A percentile compares a stretch with the other conserved stretches of the same genome.
Conservation (phyloP, 2,113 vertebrate genomes). For the Myiagra hebetior region DNA sequence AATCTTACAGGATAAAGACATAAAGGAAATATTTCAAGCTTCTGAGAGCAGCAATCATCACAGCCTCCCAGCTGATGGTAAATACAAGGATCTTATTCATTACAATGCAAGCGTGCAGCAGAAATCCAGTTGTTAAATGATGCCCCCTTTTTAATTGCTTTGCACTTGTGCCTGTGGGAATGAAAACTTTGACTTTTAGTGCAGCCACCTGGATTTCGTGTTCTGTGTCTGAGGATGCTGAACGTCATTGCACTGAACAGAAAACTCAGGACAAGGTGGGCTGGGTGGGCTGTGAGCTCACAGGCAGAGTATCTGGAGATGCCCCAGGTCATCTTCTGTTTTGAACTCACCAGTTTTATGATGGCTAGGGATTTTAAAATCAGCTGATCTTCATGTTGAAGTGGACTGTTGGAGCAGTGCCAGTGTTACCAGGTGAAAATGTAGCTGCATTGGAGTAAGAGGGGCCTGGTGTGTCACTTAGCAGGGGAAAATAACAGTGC, state of each 20-base stretch:
- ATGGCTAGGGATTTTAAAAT: background rate
- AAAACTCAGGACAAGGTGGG: background rate
- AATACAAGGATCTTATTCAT: background rate
- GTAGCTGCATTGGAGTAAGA: background rate
- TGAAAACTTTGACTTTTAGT: background rate
- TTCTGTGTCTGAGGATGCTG: background rate
- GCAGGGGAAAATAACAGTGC: background rate
- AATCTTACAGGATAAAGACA: constrained; percentile 52
- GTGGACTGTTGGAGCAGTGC: background rate
- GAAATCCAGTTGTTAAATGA: background rate
- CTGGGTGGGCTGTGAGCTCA: background rate
- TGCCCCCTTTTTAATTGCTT: background rate
- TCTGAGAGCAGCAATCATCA: background rate
- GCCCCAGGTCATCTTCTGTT: background rate
- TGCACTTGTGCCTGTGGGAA: background rate
- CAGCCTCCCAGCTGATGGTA: background rate
- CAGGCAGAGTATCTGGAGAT: background rate
- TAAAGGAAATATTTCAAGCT: constrained; percentile 45
- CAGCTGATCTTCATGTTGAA: background rate
- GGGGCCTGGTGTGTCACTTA: background rate
- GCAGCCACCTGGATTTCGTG: background rate
- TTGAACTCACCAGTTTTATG: background rate
- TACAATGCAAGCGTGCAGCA: background rate
- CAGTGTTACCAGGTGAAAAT: background rate
- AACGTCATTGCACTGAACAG: background rate